Percentiles rank a stretch among this genome's conserved stretches.
phyloP scores from a whole-genome alignment of 1,140 invertebrate species.

The Heliconius nattereri region DNA sequence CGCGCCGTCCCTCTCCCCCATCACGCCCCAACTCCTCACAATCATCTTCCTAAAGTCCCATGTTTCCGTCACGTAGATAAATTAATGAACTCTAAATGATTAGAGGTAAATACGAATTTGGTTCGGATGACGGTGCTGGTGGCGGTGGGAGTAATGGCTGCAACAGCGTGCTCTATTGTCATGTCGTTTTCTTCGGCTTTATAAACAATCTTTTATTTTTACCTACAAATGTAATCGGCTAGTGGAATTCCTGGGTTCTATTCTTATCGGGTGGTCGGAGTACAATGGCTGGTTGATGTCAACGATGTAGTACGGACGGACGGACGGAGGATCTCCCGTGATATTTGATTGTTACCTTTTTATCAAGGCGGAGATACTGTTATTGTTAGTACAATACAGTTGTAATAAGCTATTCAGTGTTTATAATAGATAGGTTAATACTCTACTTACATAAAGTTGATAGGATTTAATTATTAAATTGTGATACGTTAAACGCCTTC shows the following conservation, averaged over 20 bases:
- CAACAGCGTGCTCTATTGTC: slow-evolving; percentile 75
- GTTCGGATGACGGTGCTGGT: slow-evolving; percentile 42
- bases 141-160: slow-evolving; percentile 41
- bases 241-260: slow-evolving; percentile 72
- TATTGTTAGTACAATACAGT: slow-evolving; percentile 18
- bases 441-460: neutral
- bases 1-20: slow-evolving; percentile 59
- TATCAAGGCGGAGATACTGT: slow-evolving; percentile 34
- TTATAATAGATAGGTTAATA: neutral
- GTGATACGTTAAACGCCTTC: neutral
- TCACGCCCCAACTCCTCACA: slow-evolving; percentile 79
- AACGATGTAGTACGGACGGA: slow-evolving; percentile 53
- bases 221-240: slow-evolving; percentile 77
- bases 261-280: slow-evolving; percentile 78
- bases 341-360: slow-evolving; percentile 57
- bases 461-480: neutral
- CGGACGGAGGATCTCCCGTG: slow-evolving; percentile 53
- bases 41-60: slow-evolving; percentile 77
- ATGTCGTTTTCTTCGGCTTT: slow-evolving; percentile 75
- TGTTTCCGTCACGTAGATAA: slow-evolving; percentile 68
- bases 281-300: slow-evolving; percentile 76
- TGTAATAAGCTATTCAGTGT: slow-evolving; percentile 17
- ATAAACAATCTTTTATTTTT: slow-evolving; percentile 81
- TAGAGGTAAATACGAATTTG: slow-evolving; percentile 69
- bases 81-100: slow-evolving; percentile 77